Evolutionary conservation across 2,113 vertebrate genomes (phyloP), one percentile per base, ranked within the genome.

Genomic region (Ginglymostoma cirratum): DNA sequence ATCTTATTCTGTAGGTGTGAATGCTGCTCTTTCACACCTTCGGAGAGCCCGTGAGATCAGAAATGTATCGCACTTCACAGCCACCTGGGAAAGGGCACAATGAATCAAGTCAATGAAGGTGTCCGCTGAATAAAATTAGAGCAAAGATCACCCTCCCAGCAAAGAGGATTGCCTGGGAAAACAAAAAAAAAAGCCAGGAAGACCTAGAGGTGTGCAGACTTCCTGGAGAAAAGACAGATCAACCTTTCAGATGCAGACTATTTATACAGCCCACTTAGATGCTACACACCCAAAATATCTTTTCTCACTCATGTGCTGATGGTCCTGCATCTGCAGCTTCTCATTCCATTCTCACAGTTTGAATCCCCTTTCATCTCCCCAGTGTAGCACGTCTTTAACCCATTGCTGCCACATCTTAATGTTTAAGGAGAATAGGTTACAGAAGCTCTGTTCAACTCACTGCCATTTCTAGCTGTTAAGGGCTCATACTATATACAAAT

Each of bases 51-150:
- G 7, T 76, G 66, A 97, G 96, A 96, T 96, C 96, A 83, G 45
- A 94, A 96, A 96, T 96, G 96, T 96, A 97, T 97, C 38, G 14
- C 95, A 78, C 96, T 97, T 97, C 97, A 97, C 96, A 96, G 96
- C 96, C 96, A 95, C 96, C 96, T 96, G 94, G 96, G 96, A 96
- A 97, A 97, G 97, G 95, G 96, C 96, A 86, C 96, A 96, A 96
- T 97, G 97, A 96, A 97, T 94, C 8, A 96, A 97, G 97, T 97
- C 96, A 96, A 96, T 1, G 96, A 95, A 96, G 96, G 96, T 92
- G 96, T 66, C 96, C 48, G 96, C 96, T 97, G 96, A 61, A 90
- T 21, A 45, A 21, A 83, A 83, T 42, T 2, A 45, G 5, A 45
- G 42, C 1, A 15, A 14, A 17, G 24, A 90, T 27, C 87, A 17